A percentile compares a stretch with the other conserved stretches of the same genome.
Evolutionary conservation across 2,888 invertebrate genomes (phyloP).

Genomic region (Eupithecia abbreviata): DNA sequence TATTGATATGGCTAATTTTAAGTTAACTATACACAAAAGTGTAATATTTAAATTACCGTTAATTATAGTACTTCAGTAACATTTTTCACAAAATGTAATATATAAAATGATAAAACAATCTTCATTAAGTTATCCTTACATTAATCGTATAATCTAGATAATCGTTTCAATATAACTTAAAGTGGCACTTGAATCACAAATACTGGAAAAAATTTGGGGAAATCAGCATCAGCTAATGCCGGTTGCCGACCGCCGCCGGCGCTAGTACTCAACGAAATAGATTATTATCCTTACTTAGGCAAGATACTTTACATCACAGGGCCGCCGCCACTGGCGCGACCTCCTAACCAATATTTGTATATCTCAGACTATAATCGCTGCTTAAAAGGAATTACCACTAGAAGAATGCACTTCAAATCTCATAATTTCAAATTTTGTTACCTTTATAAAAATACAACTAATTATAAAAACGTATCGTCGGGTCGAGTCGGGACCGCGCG

Average conservation of each 20-base stretch:
- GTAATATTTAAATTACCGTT: conserved; percentile 83
- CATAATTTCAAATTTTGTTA: conserved; percentile 79
- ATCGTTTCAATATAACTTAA: conserved; percentile 87
- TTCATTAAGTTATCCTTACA: conserved; percentile 84
- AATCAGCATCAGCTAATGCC: conserved; percentile 77
- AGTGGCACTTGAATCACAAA: conserved; percentile 92
- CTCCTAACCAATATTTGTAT: conserved; percentile 50
- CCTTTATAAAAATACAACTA: conserved; percentile 78
- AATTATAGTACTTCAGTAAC: conserved; percentile 83
- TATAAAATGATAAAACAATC: conserved; percentile 85
- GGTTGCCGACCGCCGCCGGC: conserved; percentile 65
- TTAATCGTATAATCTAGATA: conserved; percentile 85
- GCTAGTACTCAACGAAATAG: conserved; percentile 74
- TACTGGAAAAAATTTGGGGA: conserved; percentile 88
- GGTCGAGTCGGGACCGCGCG: conserved; percentile 42
- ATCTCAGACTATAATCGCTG: conserved; percentile 79
- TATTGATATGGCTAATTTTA: conserved; percentile 85
- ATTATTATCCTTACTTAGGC: conserved; percentile 81
- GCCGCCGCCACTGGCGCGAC: conserved; percentile 44
- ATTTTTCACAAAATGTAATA: conserved; percentile 83
- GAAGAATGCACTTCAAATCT: conserved; percentile 83
- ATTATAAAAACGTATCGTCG: conserved; percentile 67
- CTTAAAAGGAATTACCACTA: conserved; percentile 81
- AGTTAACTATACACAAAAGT: conserved; percentile 85
- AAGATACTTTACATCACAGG: conserved; percentile 80